Conservation (phyloP, 2,797 vertebrate species). For the Hipposideros larvatus region DNA sequence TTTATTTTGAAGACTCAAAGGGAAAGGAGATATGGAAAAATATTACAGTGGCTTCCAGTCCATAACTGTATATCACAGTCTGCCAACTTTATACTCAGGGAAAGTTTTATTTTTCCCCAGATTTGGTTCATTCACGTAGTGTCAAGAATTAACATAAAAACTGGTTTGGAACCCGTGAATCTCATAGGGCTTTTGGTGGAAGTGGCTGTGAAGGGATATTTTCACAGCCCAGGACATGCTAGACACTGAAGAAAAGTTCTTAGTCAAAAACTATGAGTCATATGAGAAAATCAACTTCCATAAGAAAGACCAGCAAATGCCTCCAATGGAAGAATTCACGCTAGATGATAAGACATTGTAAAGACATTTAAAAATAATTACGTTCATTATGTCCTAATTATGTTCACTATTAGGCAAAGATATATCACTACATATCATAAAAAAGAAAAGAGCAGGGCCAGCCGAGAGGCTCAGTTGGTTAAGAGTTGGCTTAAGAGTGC, state of each 20-base stretch:
- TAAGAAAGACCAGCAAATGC: background rate
- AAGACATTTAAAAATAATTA: background rate
- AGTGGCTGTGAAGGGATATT: background rate
- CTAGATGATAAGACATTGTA: background rate
- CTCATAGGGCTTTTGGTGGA: background rate
- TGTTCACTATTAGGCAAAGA: background rate
- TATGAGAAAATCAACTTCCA: constrained; percentile 11
- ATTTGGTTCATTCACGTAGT: background rate
- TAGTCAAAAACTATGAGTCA: background rate
- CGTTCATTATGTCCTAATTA: constrained; percentile 22
- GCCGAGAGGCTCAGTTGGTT: no score
- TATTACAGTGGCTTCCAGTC: background rate
- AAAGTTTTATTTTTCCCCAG: background rate
- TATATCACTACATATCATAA: background rate
- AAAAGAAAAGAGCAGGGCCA: background rate
- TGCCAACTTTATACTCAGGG: background rate
- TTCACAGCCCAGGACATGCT: background rate
- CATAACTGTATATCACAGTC: background rate
- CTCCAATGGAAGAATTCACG: background rate
- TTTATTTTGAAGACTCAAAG: background rate
- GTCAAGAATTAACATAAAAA: constrained; percentile 12
- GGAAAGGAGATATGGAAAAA: background rate
- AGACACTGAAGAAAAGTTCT: background rate
- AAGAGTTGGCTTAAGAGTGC: no score
- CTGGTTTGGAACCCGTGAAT: background rate